These are phyloP conservation scores for Antechinus stuartii DNA, from an alignment of 2,113 vertebrate genomes.

Conservation along the genomic window DNA sequence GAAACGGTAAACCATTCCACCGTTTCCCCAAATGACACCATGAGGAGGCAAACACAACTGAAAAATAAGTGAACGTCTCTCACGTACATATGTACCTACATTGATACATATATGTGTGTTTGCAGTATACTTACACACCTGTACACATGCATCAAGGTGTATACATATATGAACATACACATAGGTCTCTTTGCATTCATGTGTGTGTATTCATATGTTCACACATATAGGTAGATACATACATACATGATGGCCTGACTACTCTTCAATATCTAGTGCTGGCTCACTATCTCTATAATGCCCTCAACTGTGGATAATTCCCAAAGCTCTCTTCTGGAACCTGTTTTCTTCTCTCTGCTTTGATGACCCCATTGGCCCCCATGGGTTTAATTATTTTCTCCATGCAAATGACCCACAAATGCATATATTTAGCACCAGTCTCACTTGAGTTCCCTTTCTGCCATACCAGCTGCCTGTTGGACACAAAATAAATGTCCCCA, in stretches of 20 bases:
- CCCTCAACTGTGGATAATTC: background rate
- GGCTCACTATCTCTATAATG: background rate
- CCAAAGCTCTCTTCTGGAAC: background rate
- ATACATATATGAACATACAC: background rate
- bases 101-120: background rate
- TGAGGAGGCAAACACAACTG: background rate
- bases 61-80: background rate
- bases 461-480: background rate
- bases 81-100: background rate
- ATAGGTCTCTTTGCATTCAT: background rate
- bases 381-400: background rate
- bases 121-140: background rate
- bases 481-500: background rate
- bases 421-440: background rate
- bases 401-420: background rate
- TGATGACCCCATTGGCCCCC: background rate
- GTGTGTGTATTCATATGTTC: background rate
- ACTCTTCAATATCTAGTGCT: background rate
- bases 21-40: background rate
- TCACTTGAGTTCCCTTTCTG: background rate
- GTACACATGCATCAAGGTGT: background rate
- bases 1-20: background rate
- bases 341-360: background rate
- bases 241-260: background rate
- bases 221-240: background rate